A percentile compares a stretch with the other conserved stretches of the same genome.
Evolutionary conservation across 2,113 vertebrate species (phyloP).

Genomic region (Nothocercus julius): DNA sequence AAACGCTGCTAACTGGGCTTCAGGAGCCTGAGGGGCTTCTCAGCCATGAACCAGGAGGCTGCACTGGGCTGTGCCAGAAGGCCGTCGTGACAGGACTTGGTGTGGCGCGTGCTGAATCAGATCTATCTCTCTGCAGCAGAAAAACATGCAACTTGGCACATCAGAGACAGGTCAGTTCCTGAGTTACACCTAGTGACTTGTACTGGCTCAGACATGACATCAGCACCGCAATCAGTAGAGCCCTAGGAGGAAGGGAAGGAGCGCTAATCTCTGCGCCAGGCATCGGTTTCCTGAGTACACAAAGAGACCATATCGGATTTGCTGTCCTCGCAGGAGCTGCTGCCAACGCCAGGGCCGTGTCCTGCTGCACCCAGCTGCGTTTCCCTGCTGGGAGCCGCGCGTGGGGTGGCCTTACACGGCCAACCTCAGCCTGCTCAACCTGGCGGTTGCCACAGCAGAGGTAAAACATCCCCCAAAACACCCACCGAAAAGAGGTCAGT

Average conservation of each 20-base stretch:
- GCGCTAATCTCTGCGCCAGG: not conserved
- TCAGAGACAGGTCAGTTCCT: not conserved
- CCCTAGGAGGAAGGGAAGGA: not conserved
- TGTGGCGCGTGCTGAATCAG: conserved; percentile 35
- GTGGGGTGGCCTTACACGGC: not conserved
- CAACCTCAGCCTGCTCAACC: fast-evolving
- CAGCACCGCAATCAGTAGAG: not conserved
- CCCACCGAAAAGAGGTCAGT: not conserved
- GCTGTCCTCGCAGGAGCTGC: not conserved
- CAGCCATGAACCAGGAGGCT: fast-evolving
- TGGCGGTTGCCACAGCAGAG: not conserved
- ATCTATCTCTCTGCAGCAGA: not conserved
- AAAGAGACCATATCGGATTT: not conserved
- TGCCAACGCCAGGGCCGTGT: not conserved
- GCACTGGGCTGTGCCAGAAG: not conserved
- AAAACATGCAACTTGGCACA: not conserved
- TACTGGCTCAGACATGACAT: not conserved
- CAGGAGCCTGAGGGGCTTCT: not conserved
- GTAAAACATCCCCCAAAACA: not conserved
- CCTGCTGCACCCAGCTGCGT: fast-evolving
- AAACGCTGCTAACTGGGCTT: not conserved
- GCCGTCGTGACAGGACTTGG: not conserved
- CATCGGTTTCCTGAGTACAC: not conserved
- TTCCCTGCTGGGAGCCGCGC: not conserved
- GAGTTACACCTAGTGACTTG: conserved; percentile 31